A percentile compares a stretch with the other conserved stretches of the same genome.
phyloP scores from a whole-genome alignment of 2,888 invertebrate genomes.

The Ophonus ardosiacus region DNA sequence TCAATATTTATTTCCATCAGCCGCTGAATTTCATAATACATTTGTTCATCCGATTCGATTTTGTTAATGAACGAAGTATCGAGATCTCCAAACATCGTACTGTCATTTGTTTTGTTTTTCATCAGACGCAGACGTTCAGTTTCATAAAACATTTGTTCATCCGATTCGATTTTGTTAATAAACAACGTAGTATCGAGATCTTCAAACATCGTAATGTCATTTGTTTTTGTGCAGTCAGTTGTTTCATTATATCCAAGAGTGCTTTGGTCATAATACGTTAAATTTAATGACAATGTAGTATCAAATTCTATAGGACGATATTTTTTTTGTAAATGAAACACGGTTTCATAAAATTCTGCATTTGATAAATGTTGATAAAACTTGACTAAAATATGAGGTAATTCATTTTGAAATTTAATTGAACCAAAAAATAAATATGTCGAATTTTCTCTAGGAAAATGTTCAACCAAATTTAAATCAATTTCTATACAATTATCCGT shows the following conservation, averaged over 20 bases:
- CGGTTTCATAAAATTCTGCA: conserved; percentile 3
- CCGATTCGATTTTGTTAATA: conserved; percentile 50
- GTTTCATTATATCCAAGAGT: neutral
- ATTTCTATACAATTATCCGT: conserved; percentile 21
- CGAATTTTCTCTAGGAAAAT: conserved; percentile 9
- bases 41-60: conserved; percentile 57
- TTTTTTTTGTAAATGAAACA: conserved; percentile 12
- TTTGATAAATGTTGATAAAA: conserved; percentile 15
- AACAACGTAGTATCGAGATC: conserved; percentile 2
- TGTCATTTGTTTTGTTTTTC: conserved; percentile 22
- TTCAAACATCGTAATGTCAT: neutral
- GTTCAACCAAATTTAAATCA: conserved; percentile 6
- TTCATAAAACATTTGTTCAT: conserved; percentile 57
- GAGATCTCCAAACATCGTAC: neutral
- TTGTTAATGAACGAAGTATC: conserved; percentile 6
- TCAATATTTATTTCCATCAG: conserved; percentile 62
- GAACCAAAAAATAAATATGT: conserved; percentile 10
- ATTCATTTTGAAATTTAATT: neutral
- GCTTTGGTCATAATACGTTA: conserved; percentile 12
- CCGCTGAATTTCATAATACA: conserved; percentile 56
- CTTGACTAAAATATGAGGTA: neutral
- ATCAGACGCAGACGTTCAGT: too few relatives aligned
- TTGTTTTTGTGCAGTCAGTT: neutral
- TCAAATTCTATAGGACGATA: conserved; percentile 27
- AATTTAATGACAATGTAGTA: neutral